Evolutionary conservation across 1,140 invertebrate species (phyloP).

Genomic region (Aphidius gifuensis): DNA sequence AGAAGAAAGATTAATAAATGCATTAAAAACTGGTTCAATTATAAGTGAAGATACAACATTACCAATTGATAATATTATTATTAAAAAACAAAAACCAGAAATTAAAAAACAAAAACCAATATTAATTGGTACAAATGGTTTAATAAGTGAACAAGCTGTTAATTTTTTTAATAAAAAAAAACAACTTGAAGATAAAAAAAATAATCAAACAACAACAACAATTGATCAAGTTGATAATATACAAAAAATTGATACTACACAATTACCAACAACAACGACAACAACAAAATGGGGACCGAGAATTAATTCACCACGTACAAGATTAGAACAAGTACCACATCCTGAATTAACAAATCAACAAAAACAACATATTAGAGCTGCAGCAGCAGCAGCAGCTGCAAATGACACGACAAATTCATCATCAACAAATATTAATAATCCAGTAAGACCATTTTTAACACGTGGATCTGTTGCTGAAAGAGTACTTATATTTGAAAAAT

Average conservation of each 20-base stretch:
- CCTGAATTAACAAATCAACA: conserved; percentile 66
- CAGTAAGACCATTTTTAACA: conserved; percentile 81
- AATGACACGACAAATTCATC: conserved; percentile 26
- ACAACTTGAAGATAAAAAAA: conserved; percentile 58
- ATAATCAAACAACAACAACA: conserved; percentile 27
- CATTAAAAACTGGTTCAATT: conserved; percentile 69
- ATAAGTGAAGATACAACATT: conserved; percentile 57
- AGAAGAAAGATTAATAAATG: conserved; percentile 75
- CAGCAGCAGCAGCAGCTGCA: conserved; percentile 44
- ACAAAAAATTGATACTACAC: conserved; percentile 50
- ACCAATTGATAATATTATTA: background rate
- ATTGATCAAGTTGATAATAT: conserved; percentile 4
- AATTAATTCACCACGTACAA: conserved; percentile 42
- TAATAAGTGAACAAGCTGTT: conserved; percentile 48
- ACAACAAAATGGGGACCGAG: conserved; percentile 49
- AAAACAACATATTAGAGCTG: conserved; percentile 60
- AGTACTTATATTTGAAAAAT: conserved; percentile 87
- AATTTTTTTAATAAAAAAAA: conserved; percentile 55
- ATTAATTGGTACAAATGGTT: conserved; percentile 23
- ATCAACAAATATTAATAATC: conserved; percentile 47
- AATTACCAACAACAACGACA: conserved; percentile 24
- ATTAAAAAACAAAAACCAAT: conserved; percentile 45
- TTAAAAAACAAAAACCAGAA: conserved; percentile 40
- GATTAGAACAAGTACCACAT: conserved; percentile 60
- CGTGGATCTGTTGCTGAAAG: conserved; percentile 87